These are phyloP conservation scores for Carabus problematicus DNA, from an alignment of 2,888 invertebrate genomes.

Conservation along the genomic window DNA sequence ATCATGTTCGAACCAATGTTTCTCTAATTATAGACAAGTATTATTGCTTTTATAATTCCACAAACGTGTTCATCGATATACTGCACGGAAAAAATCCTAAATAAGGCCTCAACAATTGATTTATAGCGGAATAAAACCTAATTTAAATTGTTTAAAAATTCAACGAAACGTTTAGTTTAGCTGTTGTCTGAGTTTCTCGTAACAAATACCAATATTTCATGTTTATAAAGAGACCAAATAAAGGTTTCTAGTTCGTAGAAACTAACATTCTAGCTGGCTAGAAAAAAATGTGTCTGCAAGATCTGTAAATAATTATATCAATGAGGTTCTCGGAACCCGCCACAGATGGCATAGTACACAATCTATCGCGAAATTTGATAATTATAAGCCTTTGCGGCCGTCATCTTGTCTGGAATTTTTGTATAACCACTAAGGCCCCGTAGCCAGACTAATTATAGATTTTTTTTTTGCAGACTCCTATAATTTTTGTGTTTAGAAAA, in stretches of 20 bases:
- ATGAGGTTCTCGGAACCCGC: not conserved
- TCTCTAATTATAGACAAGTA: too few relatives aligned
- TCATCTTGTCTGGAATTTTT: not conserved
- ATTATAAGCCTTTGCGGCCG: not conserved
- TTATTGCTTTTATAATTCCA: too few relatives aligned
- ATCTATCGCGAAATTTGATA: not conserved
- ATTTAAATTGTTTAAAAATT: too few relatives aligned
- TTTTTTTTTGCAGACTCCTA: conserved; percentile 3
- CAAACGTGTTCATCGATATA: too few relatives aligned
- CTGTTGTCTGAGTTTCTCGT: too few relatives aligned
- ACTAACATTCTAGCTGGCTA: not conserved
- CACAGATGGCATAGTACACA: not conserved
- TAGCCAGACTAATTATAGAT: conserved; percentile 13
- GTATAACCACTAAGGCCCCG: not conserved
- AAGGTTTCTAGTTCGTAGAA: not conserved
- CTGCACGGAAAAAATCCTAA: too few relatives aligned
- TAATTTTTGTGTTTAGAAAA: conserved; percentile 18
- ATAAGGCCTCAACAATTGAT: too few relatives aligned
- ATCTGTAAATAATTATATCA: not conserved
- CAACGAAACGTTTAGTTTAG: too few relatives aligned
- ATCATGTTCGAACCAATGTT: too few relatives aligned
- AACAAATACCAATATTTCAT: too few relatives aligned
- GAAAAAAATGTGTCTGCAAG: not conserved
- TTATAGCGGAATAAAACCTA: too few relatives aligned
- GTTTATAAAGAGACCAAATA: too few relatives aligned